Percentiles rank a stretch among this genome's conserved stretches.
Conservation (phyloP, 2,113 vertebrate genomes). For the Lucifuga dentata region DNA sequence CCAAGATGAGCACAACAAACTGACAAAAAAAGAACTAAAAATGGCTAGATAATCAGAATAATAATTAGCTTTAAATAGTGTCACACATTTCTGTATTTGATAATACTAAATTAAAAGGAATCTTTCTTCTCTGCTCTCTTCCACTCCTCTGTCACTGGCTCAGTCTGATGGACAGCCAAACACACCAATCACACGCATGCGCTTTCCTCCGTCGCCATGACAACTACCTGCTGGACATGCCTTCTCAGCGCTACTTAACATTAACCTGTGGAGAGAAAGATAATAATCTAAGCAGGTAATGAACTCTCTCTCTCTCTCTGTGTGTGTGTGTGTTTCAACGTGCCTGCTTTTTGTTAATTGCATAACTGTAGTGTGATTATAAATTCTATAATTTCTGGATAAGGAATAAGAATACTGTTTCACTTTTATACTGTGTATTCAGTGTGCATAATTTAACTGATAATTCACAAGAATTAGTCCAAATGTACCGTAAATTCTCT, state of each 20-base stretch:
- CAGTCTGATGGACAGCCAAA: constrained; percentile 72
- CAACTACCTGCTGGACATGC: constrained; percentile 78
- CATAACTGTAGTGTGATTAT: too few relatives aligned
- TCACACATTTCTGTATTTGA: constrained; percentile 88
- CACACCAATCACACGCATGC: constrained; percentile 81
- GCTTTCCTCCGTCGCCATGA: constrained; percentile 74
- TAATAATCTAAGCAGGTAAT: constrained; percentile 20
- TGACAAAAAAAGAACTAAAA: constrained; percentile 67
- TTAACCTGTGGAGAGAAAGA: constrained; percentile 73
- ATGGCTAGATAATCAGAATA: constrained; percentile 85
- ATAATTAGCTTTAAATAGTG: constrained; percentile 88
- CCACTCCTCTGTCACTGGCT: constrained; percentile 61
- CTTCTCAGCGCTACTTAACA: constrained; percentile 81
- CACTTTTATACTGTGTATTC: not conserved
- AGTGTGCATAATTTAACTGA: not conserved
- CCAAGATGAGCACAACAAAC: constrained; percentile 84
- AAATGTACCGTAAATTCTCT: too few relatives aligned
- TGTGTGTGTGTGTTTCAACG: not conserved
- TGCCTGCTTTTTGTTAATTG: not conserved
- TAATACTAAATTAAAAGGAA: constrained; percentile 89
- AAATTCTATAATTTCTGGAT: too few relatives aligned
- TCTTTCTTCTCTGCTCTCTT: constrained; percentile 74
- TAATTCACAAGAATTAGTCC: not conserved
- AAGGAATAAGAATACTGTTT: too few relatives aligned
- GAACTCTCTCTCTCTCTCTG: not conserved